These are phyloP conservation scores for Eurois occulta DNA, from an alignment of 2,888 invertebrate genomes.

Conservation along the genomic window DNA sequence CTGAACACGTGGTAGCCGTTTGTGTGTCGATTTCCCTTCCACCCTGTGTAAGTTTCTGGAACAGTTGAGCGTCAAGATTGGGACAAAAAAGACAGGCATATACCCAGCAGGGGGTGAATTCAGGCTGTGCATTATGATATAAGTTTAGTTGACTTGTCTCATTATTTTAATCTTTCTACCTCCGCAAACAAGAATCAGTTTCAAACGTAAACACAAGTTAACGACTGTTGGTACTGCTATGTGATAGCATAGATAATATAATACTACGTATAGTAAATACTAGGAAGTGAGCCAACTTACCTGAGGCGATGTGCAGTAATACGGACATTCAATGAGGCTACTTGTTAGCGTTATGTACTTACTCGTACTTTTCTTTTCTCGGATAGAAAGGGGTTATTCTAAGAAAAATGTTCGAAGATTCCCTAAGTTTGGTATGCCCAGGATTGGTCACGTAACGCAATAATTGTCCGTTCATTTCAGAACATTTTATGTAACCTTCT, in stretches of 20 bases:
- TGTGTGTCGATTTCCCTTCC: neutral
- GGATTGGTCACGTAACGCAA: neutral
- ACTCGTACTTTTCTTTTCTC: neutral
- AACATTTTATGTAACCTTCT: neutral
- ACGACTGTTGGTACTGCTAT: constrained; percentile 9
- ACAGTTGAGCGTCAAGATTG: neutral
- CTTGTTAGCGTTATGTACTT: constrained; percentile 3
- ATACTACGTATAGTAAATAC: constrained; percentile 13
- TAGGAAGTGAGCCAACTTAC: constrained; percentile 29
- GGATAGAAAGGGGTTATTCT: neutral
- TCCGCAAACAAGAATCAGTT: neutral
- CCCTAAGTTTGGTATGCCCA: neutral
- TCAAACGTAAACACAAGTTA: constrained; percentile 5
- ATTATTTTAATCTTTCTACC: too few species aligned
- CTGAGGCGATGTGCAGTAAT: constrained; percentile 34
- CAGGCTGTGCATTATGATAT: too few species aligned
- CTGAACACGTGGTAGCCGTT: neutral
- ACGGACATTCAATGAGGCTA: constrained; percentile 21
- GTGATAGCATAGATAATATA: too few species aligned
- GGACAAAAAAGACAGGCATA: neutral
- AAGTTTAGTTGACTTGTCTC: too few species aligned
- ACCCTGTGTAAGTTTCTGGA: neutral
- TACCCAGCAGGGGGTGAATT: neutral
- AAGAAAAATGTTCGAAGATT: neutral
- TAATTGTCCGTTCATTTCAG: neutral